Evolutionary conservation across 2,888 invertebrate genomes (phyloP).

Genomic region (Drosophila fungiperda): DNA sequence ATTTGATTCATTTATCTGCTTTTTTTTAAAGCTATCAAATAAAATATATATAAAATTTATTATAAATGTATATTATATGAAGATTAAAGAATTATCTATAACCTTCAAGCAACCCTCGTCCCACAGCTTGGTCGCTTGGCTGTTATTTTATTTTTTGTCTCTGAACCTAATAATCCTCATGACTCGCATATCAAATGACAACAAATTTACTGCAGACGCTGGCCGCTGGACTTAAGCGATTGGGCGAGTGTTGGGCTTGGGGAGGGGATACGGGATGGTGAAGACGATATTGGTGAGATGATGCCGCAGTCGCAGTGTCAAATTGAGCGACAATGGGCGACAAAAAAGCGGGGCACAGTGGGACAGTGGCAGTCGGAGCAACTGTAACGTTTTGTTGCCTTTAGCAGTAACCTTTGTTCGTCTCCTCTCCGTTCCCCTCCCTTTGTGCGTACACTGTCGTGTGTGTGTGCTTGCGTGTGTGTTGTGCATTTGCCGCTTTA

Average conservation of each 20-base stretch:
- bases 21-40: not conserved
- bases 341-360: conserved; percentile 73
- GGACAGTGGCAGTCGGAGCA: conserved; percentile 79
- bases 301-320: conserved; percentile 69
- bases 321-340: conserved; percentile 82
- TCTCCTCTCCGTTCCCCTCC: not conserved
- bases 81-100: not conserved
- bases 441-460: conserved; percentile 19
- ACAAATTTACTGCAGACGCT: conserved; percentile 78
- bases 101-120: conserved; percentile 49
- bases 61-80: not conserved
- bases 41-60: not conserved
- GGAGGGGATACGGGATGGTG: not conserved
- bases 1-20: not conserved
- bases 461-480: conserved; percentile 56
- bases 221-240: conserved; percentile 34
- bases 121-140: conserved; percentile 52
- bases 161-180: conserved; percentile 81
- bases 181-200: conserved; percentile 82
- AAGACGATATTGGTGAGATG: conserved; percentile 29
- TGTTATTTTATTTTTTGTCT: conserved; percentile 46
- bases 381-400: conserved; percentile 81
- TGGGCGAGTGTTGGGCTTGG: not conserved
- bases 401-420: conserved; percentile 43
- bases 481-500: conserved; percentile 85